Base-by-base conservation (phyloP, 2,113 vertebrate genomes). In the Hydrochoerus hydrochaeris region DNA sequence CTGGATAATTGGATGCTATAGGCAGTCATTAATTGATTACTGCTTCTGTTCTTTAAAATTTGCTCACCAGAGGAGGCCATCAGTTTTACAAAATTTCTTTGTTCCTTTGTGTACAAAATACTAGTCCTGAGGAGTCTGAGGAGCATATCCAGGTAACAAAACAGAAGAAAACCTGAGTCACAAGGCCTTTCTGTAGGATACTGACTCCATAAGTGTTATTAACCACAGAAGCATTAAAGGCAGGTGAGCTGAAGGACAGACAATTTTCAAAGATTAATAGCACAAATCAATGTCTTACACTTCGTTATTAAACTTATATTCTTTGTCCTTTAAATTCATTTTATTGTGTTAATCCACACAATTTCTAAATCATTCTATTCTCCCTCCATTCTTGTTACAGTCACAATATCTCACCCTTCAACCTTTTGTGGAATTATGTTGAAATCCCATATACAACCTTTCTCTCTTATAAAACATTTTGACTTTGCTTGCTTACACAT, bases 1-100 rank as follows among this genome's bases (percentile, higher is more conserved):
- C 12, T 46, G 30, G 73, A 46, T 16, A 26, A 3, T 10, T 13
- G 0, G 0, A 5, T 65, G 16, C 41, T 16, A 28, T 9, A 10
- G 20, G 2, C 28, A 69, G 63, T 44, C 44, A 28, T 35, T 73
- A 58, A 77, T 5, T 22, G 14, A 57, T 20, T 60, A 30, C 35
- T 67, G 5, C 0, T 11, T 54, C 10, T 13, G 14, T 17, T 20
- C 3, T 17, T 32, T 92, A 44, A 77, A 46, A 46, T 46, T 54
- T 60, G 0, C 9, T 13, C 10, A 24, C 7, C 6, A 41, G 0
- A 7, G 8, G 2, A n/a, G 12, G 1, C 38, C 5, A 46, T 54
- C 11, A 13, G 2, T 5, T 16, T 16, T 17, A 8, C 7, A 9
- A 28, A 10, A 73, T 22, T 49, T 35, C 49, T 62, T 5, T 24